A percentile compares a stretch with the other conserved stretches of the same genome.
Conservation (phyloP, 1,140 invertebrate genomes). For the Heliothis virescens region DNA sequence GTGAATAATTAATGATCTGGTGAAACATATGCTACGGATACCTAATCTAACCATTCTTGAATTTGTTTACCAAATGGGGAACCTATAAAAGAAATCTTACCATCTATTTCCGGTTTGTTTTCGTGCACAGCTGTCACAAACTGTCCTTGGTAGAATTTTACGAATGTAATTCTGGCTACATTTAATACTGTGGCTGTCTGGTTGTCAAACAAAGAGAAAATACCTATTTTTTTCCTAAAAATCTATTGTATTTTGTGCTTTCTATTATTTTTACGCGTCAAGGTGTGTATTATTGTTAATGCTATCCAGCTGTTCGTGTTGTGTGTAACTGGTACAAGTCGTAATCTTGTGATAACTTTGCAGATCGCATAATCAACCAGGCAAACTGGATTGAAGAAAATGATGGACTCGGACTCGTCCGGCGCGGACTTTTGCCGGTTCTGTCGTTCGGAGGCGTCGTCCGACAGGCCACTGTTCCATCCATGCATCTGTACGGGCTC, state of each 20-base stretch:
- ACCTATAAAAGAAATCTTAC: conserved; percentile 11
- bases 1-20: conserved; percentile 11
- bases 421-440: conserved; percentile 97
- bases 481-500: conserved; percentile 99
- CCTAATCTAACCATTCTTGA: neutral
- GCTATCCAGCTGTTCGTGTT: neutral
- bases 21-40: neutral
- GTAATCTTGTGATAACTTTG: conserved; percentile 53
- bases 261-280: conserved; percentile 46
- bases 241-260: conserved; percentile 58
- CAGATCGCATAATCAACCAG: conserved; percentile 70
- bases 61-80: neutral
- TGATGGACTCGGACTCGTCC: conserved; percentile 83
- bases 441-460: conserved; percentile 96
- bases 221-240: conserved; percentile 60
- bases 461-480: conserved; percentile 95
- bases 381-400: conserved; percentile 79
- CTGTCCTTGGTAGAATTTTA: conserved; percentile 21
- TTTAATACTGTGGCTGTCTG: conserved; percentile 52
- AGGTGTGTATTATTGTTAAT: conserved; percentile 52
- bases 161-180: conserved; percentile 45
- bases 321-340: conserved; percentile 19
- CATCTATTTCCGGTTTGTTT: conserved; percentile 39
- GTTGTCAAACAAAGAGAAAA: conserved; percentile 70
- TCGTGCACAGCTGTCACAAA: conserved; percentile 8